Percentiles rank a stretch among this genome's conserved stretches.
These are phyloP conservation scores for Epinephelus fuscoguttatus DNA, from an alignment of 2,113 vertebrate species.

Conservation along the genomic window DNA sequence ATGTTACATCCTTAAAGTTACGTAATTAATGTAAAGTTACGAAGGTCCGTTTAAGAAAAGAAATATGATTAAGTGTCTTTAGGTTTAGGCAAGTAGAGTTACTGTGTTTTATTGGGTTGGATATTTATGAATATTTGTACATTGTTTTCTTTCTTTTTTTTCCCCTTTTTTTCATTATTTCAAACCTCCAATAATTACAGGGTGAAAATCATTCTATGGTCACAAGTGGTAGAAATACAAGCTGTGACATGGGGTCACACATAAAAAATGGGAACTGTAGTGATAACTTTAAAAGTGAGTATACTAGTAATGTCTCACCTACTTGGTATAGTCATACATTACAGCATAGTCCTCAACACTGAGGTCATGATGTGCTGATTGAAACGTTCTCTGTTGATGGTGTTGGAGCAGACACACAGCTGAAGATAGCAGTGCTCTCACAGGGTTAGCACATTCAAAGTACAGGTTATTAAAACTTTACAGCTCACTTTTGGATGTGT, in stretches of 20 bases:
- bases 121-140: too few relatives aligned
- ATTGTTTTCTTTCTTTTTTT: too few relatives aligned
- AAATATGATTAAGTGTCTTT: too few relatives aligned
- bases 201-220: too few relatives aligned
- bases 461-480: background rate
- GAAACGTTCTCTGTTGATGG: background rate
- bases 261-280: too few relatives aligned
- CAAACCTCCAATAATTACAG: background rate
- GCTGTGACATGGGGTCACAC: background rate
- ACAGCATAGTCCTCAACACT: background rate
- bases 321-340: background rate
- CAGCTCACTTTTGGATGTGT: background rate
- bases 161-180: too few relatives aligned
- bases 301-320: background rate
- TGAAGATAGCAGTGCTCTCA: background rate
- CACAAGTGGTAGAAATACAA: background rate
- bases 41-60: too few relatives aligned
- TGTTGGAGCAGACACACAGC: background rate
- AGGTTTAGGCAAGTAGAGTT: too few relatives aligned
- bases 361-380: background rate
- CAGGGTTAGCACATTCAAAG: background rate
- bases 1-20: too few relatives aligned
- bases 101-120: too few relatives aligned
- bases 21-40: too few relatives aligned
- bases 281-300: background rate